phyloP scores from a whole-genome alignment of 2,797 vertebrate genomes.

The Coreius guichenoti region DNA sequence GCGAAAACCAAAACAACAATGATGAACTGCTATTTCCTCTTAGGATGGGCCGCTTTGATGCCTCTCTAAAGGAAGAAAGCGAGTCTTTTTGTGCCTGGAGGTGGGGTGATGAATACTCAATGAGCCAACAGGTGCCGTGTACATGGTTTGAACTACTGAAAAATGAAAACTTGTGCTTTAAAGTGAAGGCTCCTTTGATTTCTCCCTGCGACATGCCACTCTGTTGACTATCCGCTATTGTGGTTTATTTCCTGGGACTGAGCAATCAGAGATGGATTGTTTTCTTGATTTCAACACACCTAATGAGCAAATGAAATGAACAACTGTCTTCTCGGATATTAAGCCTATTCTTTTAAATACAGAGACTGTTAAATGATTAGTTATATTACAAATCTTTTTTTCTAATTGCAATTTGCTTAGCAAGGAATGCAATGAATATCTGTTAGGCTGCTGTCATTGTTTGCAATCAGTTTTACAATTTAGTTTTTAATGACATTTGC shows the following conservation, averaged over 20 bases:
- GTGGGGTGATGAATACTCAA: slow-evolving; percentile 35
- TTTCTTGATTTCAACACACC: slow-evolving; percentile 29
- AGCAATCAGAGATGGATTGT: slow-evolving; percentile 44
- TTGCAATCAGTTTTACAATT: slow-evolving; percentile 38
- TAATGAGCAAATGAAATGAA: slow-evolving; percentile 35
- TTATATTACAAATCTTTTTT: slow-evolving; percentile 15
- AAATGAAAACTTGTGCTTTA: slow-evolving; percentile 39
- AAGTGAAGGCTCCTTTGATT: slow-evolving; percentile 46
- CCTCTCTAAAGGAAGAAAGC: slow-evolving; percentile 61
- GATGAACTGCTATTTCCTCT: slow-evolving; percentile 65
- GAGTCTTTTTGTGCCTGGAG: slow-evolving; percentile 20
- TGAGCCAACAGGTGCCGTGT: slow-evolving; percentile 27
- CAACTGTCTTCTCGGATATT: slow-evolving; percentile 33
- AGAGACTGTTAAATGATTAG: slow-evolving; percentile 30
- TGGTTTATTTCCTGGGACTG: slow-evolving; percentile 4
- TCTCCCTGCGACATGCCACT: slow-evolving; percentile 8
- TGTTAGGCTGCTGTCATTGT: slow-evolving; percentile 36
- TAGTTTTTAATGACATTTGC: slow-evolving; percentile 30
- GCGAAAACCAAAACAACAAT: slow-evolving; percentile 72
- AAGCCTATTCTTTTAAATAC: slow-evolving; percentile 34
- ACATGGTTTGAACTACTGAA: slow-evolving; percentile 63
- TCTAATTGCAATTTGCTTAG: slow-evolving; percentile 33
- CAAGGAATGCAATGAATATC: slow-evolving; percentile 30
- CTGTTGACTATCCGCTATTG: slow-evolving; percentile 39
- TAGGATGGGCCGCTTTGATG: slow-evolving; percentile 67